A percentile compares a stretch with the other conserved stretches of the same genome.
Conservation (phyloP, 2,888 invertebrate genomes). For the Antheraea assamensis region DNA sequence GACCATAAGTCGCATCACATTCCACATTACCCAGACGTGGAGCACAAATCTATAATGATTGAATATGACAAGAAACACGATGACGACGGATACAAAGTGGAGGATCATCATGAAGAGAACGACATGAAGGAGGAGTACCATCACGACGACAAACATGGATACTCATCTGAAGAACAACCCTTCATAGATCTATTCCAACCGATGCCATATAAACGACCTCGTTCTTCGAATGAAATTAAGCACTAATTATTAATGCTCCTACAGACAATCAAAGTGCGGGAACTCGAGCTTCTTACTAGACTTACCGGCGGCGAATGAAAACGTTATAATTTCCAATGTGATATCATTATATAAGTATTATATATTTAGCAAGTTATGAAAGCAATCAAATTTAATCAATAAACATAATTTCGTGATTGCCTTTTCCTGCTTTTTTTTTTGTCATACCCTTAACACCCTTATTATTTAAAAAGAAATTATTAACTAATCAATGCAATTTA, state of each 20-base stretch:
- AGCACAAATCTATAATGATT: background rate
- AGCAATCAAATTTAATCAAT: slow-evolving; percentile 7
- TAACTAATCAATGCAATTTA: too few species aligned
- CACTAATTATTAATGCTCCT: background rate
- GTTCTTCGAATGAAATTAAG: background rate
- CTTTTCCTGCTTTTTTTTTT: background rate
- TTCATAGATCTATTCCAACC: slow-evolving; percentile 17
- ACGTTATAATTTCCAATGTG: slow-evolving; percentile 20
- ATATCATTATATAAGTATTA: slow-evolving; percentile 1
- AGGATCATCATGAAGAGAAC: slow-evolving; percentile 18
- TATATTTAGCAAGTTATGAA: slow-evolving; percentile 17
- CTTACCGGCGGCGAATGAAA: slow-evolving; percentile 19
- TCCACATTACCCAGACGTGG: slow-evolving; percentile 19
- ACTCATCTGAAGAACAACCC: slow-evolving; percentile 19
- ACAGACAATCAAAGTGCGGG: background rate
- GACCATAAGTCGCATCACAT: slow-evolving; percentile 19
- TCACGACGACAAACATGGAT: slow-evolving; percentile 18
- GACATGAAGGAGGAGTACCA: slow-evolving; percentile 24
- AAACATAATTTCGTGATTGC: background rate
- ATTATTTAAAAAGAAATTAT: background rate
- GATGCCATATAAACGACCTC: background rate
- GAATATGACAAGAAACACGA: slow-evolving; percentile 16
- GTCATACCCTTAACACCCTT: background rate
- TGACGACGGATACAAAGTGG: slow-evolving; percentile 16
- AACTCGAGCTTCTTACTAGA: background rate